Conservation (phyloP, 2,888 invertebrate species). For the Mamestra brassicae region DNA sequence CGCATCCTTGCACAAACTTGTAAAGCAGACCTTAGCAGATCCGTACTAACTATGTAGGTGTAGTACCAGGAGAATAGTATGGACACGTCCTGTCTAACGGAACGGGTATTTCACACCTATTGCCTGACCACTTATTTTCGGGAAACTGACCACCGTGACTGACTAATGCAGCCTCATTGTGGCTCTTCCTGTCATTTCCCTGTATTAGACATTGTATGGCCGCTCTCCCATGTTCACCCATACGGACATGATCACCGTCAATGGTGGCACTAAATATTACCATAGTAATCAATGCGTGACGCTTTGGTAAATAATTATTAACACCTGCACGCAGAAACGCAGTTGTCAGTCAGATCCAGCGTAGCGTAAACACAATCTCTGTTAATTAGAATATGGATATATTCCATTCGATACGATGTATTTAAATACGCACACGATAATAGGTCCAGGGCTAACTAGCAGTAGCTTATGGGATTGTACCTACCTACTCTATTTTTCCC, state of each 20-base stretch:
- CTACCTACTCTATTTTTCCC: neutral
- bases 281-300: constrained; percentile 65
- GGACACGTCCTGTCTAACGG: constrained; percentile 38
- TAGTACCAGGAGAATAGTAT: constrained; percentile 22
- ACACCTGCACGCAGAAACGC: constrained; percentile 65
- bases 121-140: constrained; percentile 32
- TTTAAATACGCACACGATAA: constrained; percentile 52
- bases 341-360: constrained; percentile 47
- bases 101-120: constrained; percentile 36
- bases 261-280: constrained; percentile 56
- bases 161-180: constrained; percentile 39
- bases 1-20: constrained; percentile 56
- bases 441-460: constrained; percentile 30
- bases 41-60: constrained; percentile 46
- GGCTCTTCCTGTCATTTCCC: constrained; percentile 41
- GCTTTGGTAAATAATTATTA: constrained; percentile 62
- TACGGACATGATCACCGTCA: constrained; percentile 39
- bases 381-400: constrained; percentile 62
- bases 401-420: constrained; percentile 54
- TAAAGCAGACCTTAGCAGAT: constrained; percentile 54
- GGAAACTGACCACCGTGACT: constrained; percentile 26
- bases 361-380: constrained; percentile 64
- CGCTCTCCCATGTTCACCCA: constrained; percentile 32
- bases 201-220: constrained; percentile 8
- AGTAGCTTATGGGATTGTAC: neutral